Conservation (phyloP, 2,113 vertebrate genomes). For the Psittacus erithacus region DNA sequence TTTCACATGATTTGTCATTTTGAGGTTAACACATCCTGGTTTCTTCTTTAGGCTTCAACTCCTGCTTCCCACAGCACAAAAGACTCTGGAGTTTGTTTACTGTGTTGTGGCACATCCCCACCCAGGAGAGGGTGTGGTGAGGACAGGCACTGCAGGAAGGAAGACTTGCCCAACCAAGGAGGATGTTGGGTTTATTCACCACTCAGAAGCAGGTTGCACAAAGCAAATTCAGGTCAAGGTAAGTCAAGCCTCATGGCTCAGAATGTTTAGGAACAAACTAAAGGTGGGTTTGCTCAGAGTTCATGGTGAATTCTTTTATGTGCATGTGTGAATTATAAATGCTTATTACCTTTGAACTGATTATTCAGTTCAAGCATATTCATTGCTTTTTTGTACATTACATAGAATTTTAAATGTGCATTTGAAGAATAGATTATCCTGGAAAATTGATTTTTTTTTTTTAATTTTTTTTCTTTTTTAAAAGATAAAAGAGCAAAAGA, state of each 20-base stretch:
- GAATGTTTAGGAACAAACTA: not conserved
- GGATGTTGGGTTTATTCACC: conserved; percentile 82
- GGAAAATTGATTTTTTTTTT: not conserved
- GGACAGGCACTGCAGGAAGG: conserved; percentile 25
- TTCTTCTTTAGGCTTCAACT: conserved; percentile 76
- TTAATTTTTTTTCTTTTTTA: not conserved
- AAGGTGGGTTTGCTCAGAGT: not conserved
- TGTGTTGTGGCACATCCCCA: conserved; percentile 70
- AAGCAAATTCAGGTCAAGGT: conserved; percentile 65
- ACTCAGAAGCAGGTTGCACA: conserved; percentile 24
- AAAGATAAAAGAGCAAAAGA: conserved; percentile 31
- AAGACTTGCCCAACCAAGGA: conserved; percentile 4
- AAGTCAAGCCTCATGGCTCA: not conserved
- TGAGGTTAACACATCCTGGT: not conserved
- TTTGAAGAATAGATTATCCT: not conserved
- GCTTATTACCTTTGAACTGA: not conserved
- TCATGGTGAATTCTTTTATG: not conserved
- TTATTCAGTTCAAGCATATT: not conserved
- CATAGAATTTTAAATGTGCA: not conserved
- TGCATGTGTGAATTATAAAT: not conserved
- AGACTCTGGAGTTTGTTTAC: conserved; percentile 86
- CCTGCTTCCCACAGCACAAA: conserved; percentile 83
- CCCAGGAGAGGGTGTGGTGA: conserved; percentile 25
- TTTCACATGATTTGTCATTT: not conserved
- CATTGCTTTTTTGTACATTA: not conserved